A percentile compares a stretch with the other conserved stretches of the same genome.
Conservation (phyloP, 2,888 invertebrate species). For the Calameuta filiformis region DNA sequence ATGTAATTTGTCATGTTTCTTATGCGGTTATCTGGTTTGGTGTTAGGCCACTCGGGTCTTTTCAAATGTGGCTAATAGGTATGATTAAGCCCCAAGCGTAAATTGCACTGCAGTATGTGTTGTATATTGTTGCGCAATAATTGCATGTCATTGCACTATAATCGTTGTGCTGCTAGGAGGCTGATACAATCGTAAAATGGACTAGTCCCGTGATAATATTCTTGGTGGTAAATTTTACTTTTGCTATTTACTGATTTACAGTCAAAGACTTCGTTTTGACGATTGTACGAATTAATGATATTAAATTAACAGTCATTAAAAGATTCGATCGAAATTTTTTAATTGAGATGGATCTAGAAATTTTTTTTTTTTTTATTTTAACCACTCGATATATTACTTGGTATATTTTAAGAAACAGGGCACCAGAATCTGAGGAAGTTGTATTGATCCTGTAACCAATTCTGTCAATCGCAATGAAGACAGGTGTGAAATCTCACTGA, state of each 20-base stretch:
- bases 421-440: neutral
- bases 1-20: neutral
- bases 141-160: neutral
- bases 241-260: neutral
- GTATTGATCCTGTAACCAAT: neutral
- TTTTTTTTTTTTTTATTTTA: neutral
- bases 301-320: neutral
- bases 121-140: neutral
- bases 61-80: neutral
- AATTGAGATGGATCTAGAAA: neutral
- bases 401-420: neutral
- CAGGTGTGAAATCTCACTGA: neutral
- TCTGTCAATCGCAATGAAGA: neutral
- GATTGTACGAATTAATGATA: neutral
- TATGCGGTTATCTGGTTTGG: neutral
- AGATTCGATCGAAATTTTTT: neutral
- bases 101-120: neutral
- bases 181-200: neutral
- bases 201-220: neutral
- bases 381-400: neutral
- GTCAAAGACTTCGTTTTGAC: neutral
- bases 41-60: neutral
- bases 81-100: neutral
- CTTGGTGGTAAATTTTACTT: neutral
- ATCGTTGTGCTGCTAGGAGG: neutral